A percentile compares a stretch with the other conserved stretches of the same genome.
These are phyloP conservation scores for Bagarius yarrelli DNA, from an alignment of 2,113 vertebrate genomes.

Conservation along the genomic window DNA sequence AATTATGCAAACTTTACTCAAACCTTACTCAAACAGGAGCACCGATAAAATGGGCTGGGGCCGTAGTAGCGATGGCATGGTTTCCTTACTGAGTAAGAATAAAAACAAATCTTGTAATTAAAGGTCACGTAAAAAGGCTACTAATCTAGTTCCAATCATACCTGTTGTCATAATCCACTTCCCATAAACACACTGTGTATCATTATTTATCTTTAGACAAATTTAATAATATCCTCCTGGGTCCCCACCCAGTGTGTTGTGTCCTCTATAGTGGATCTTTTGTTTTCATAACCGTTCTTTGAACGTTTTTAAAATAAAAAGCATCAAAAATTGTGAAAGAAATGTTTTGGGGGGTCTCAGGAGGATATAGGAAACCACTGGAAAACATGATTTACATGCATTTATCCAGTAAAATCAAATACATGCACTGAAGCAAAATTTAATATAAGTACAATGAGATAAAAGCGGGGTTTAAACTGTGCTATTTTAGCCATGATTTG, in stretches of 20 bases:
- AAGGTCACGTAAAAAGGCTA: conserved; percentile 72
- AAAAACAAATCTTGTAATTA: conserved; percentile 56
- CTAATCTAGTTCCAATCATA: conserved; percentile 81
- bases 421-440: neutral
- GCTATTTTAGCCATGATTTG: no score
- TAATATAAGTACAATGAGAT: neutral
- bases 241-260: no score
- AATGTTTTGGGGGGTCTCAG: no score
- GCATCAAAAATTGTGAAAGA: no score
- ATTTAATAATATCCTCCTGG: neutral
- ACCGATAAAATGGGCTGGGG: neutral
- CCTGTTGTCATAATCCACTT: conserved; percentile 79
- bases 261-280: no score
- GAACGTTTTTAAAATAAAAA: no score
- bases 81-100: conserved; percentile 24
- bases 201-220: neutral
- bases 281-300: no score
- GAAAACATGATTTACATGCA: neutral
- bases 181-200: conserved; percentile 67
- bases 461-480: no score
- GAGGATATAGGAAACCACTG: neutral
- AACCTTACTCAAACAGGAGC: neutral
- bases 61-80: neutral
- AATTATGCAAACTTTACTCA: neutral
- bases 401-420: neutral